Conservation (phyloP, 1,140 invertebrate species). For the Belonocnema kinseyi region DNA sequence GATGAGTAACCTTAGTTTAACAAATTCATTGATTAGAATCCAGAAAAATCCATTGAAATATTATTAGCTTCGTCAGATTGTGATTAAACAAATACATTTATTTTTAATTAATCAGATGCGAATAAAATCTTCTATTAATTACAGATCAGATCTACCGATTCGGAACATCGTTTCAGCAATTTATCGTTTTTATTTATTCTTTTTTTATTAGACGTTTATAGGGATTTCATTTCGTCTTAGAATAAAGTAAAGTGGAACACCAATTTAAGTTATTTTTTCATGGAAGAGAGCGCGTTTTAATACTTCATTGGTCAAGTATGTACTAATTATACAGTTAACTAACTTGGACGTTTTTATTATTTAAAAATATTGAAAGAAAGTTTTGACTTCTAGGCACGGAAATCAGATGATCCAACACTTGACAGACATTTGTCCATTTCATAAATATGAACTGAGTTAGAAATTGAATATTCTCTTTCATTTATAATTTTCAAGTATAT, state of each 20-base stretch:
- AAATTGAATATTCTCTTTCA: too few relatives aligned
- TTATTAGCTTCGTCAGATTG: background rate
- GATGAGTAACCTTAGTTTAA: background rate
- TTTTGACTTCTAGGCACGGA: too few relatives aligned
- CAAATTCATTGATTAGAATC: background rate
- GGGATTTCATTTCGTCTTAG: background rate
- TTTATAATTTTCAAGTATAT: background rate
- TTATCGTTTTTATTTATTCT: background rate
- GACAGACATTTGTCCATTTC: too few relatives aligned
- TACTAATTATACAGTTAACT: too few relatives aligned
- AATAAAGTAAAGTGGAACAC: background rate
- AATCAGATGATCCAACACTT: too few relatives aligned
- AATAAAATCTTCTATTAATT: conserved; percentile 26
- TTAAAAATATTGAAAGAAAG: too few relatives aligned
- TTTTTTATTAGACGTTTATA: background rate
- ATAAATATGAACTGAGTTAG: too few relatives aligned
- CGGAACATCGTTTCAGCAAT: conserved; percentile 7
- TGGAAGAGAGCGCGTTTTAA: too few relatives aligned
- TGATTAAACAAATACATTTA: background rate
- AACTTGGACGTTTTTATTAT: too few relatives aligned
- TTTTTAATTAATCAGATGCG: background rate
- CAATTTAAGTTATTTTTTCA: too few relatives aligned
- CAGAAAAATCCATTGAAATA: too few relatives aligned
- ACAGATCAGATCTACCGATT: background rate
- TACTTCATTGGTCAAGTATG: too few relatives aligned